These are phyloP conservation scores for Drosophila melanocephala DNA, from an alignment of 2,888 invertebrate species.

Conservation along the genomic window DNA sequence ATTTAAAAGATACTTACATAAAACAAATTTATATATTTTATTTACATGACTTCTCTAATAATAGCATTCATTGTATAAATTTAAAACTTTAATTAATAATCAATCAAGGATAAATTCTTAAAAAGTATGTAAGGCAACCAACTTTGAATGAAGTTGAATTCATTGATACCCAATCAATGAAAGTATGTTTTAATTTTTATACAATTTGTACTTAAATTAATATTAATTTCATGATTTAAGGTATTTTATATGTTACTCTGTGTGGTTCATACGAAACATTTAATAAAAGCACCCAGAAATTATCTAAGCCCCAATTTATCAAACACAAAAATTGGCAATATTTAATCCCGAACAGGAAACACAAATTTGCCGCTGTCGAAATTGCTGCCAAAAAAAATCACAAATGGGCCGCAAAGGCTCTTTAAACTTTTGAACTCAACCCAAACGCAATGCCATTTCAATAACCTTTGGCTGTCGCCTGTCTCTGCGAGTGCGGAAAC, in stretches of 20 bases:
- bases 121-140: neutral
- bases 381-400: slow-evolving; percentile 9
- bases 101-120: neutral
- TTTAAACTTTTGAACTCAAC: slow-evolving; percentile 61
- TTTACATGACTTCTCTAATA: neutral
- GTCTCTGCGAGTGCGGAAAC: slow-evolving; percentile 48
- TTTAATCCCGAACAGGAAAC: slow-evolving; percentile 57
- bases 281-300: neutral
- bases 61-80: neutral
- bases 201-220: neutral
- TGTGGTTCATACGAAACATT: neutral
- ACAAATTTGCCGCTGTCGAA: slow-evolving; percentile 53
- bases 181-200: neutral
- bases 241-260: neutral
- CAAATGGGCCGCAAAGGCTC: slow-evolving; percentile 31
- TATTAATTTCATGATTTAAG: neutral
- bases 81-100: neutral
- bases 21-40: neutral
- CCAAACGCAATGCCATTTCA: slow-evolving; percentile 60
- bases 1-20: neutral
- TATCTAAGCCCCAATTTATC: slow-evolving; percentile 41
- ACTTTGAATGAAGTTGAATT: too few relatives aligned
- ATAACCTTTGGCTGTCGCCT: slow-evolving; percentile 66
- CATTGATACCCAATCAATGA: neutral
- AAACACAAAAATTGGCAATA: slow-evolving; percentile 40